Percentiles rank a stretch among this genome's conserved stretches.
Evolutionary conservation across 2,888 invertebrate genomes (phyloP).

Genomic region (Agapostemon virescens): DNA sequence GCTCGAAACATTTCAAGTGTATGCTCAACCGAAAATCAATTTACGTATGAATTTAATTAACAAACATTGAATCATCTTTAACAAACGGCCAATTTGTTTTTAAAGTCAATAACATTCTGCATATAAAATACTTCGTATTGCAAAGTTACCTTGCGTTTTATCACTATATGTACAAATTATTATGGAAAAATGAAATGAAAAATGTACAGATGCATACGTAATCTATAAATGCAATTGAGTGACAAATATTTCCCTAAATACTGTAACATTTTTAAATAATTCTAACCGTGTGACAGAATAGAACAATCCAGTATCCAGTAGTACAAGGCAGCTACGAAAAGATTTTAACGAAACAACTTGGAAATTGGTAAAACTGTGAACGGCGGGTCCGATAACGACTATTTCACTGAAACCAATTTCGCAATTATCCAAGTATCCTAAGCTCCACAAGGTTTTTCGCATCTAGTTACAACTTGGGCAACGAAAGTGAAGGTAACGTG

Average conservation of each 20-base stretch:
- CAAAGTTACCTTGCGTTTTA: no score
- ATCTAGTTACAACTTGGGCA: slow-evolving; percentile 46
- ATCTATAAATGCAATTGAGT: background rate
- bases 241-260: background rate
- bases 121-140: background rate
- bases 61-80: background rate
- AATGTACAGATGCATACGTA: background rate
- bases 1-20: background rate
- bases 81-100: background rate
- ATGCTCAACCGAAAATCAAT: background rate
- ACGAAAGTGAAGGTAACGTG: slow-evolving; percentile 64
- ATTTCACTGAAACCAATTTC: background rate
- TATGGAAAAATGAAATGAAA: background rate
- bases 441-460: slow-evolving; percentile 42
- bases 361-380: background rate
- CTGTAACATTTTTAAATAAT: background rate
- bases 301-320: background rate
- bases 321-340: background rate
- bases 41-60: background rate
- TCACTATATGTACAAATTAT: background rate
- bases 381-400: background rate
- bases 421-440: background rate
- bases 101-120: background rate
- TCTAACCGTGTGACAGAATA: background rate
- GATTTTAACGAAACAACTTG: background rate